phyloP scores from a whole-genome alignment of 2,888 invertebrate genomes.

The Limnephilus lunatus region DNA sequence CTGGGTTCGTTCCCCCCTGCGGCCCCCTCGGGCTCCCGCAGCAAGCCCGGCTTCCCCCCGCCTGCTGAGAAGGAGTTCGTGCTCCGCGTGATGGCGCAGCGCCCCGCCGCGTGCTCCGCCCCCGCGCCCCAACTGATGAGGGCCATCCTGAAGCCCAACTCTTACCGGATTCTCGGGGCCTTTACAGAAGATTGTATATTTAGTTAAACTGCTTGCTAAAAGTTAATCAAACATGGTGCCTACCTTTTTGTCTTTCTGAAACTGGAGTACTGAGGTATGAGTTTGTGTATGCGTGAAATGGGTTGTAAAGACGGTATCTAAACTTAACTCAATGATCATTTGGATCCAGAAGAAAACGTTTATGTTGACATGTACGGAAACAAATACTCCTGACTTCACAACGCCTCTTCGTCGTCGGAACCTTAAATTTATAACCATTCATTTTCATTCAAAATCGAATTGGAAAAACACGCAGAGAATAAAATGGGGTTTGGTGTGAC shows the following conservation, averaged over 20 bases:
- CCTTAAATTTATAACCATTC: not conserved
- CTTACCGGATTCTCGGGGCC: constrained; percentile 86
- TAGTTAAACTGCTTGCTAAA: constrained; percentile 69
- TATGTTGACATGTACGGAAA: not conserved
- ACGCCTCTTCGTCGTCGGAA: not conserved
- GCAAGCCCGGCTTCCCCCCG: constrained; percentile 48
- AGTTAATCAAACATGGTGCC: not conserved
- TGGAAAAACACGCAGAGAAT: not conserved
- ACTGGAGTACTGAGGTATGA: not conserved
- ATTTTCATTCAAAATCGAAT: not conserved
- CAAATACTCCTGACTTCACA: not conserved
- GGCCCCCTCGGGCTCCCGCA: constrained; percentile 69
- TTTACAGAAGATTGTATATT: constrained; percentile 88
- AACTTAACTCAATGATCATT: not conserved
- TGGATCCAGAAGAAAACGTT: not conserved
- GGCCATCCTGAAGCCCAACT: constrained; percentile 82
- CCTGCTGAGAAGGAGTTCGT: constrained; percentile 61
- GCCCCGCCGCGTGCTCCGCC: constrained; percentile 80
- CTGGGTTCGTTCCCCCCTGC: constrained; percentile 74
- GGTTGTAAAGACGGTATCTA: not conserved
- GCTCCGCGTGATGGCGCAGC: constrained; percentile 68
- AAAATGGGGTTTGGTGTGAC: not conserved
- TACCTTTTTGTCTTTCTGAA: not conserved
- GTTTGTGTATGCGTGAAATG: not conserved
- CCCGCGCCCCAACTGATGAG: constrained; percentile 83